phyloP scores from a whole-genome alignment of 2,797 vertebrate genomes.

The Chiroxiphia lanceolata region DNA sequence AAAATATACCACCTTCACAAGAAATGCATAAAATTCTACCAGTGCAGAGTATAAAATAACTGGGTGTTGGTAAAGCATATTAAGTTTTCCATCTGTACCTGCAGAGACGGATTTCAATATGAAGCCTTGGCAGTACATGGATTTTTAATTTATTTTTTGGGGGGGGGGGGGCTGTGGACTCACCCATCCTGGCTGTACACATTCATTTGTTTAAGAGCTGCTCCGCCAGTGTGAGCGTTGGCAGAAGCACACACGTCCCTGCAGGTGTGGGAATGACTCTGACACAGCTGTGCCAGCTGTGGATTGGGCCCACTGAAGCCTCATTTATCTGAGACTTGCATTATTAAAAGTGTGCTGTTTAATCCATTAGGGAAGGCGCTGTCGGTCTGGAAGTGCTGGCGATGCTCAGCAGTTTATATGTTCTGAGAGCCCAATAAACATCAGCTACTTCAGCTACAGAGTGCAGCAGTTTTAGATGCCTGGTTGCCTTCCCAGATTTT shows the following conservation, averaged over 20 bases:
- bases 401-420: background rate
- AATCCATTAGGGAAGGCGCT: background rate
- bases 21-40: background rate
- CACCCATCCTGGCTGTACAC: fast-evolving
- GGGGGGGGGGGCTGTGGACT: background rate
- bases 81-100: background rate
- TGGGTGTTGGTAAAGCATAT: background rate
- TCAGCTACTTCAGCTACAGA: background rate
- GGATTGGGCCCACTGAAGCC: background rate
- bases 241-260: fast-evolving
- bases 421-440: background rate
- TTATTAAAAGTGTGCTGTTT: background rate
- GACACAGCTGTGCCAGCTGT: background rate
- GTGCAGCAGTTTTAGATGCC: background rate
- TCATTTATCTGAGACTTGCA: background rate
- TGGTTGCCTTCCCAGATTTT: background rate
- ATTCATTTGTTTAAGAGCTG: background rate
- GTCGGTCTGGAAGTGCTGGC: background rate
- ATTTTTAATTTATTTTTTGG: background rate
- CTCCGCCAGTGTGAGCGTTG: background rate
- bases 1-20: background rate
- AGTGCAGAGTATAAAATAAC: background rate
- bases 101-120: background rate
- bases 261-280: background rate
- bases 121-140: background rate